phyloP scores from a whole-genome alignment of 2,113 vertebrate species.

The Amazona vittata region DNA sequence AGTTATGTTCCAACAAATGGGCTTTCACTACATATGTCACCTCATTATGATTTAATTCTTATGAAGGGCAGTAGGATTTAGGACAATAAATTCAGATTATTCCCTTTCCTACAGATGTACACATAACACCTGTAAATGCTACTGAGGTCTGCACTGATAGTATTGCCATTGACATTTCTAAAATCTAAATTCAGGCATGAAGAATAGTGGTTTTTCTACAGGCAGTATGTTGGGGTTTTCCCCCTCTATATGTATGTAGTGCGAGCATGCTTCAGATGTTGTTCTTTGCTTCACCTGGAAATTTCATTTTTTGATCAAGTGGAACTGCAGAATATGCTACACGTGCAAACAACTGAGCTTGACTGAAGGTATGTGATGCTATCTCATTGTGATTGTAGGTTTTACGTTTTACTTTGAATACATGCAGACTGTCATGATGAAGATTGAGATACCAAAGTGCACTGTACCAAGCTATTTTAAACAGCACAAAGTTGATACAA shows the following conservation, averaged over 20 bases:
- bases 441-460: background rate
- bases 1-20: background rate
- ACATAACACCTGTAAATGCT: background rate
- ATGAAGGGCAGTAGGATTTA: background rate
- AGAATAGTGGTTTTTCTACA: background rate
- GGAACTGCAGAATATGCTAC: background rate
- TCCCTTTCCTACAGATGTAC: background rate
- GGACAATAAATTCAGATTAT: background rate
- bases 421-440: background rate
- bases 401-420: conserved; percentile 21
- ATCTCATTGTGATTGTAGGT: background rate
- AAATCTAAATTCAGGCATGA: background rate
- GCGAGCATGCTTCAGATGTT: background rate
- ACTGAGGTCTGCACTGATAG: background rate
- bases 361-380: background rate
- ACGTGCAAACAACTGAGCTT: background rate
- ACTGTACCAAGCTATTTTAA: background rate
- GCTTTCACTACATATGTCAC: background rate
- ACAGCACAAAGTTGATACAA: background rate
- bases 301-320: background rate
- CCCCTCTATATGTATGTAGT: background rate
- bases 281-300: background rate
- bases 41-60: background rate
- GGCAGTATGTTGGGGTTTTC: background rate
- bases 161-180: background rate